Percentiles rank a stretch among this genome's conserved stretches.
These are phyloP conservation scores for Linnaemya vulpina DNA, from an alignment of 2,888 invertebrate genomes.

Conservation along the genomic window DNA sequence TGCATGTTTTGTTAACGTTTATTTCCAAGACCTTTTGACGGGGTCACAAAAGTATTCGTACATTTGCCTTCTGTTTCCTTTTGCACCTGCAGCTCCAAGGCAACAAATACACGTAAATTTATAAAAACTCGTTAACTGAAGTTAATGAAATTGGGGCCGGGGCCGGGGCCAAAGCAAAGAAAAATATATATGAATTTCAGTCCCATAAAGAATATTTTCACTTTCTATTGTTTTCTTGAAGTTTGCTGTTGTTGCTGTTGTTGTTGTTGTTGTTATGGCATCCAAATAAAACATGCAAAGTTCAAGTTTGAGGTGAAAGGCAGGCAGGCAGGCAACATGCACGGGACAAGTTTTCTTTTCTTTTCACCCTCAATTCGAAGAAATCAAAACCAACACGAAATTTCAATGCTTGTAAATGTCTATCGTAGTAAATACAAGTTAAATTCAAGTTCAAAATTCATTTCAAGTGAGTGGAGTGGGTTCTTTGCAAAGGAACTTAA, in stretches of 20 bases:
- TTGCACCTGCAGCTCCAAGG: not conserved
- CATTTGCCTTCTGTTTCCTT: not conserved
- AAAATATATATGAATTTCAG: constrained; percentile 4
- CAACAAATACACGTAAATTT: not conserved
- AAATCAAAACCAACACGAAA: constrained; percentile 52
- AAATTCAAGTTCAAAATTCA: constrained; percentile 35
- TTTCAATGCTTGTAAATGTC: not conserved
- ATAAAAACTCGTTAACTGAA: constrained; percentile 34
- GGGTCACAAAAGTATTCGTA: constrained; percentile 45
- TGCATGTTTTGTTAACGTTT: constrained; percentile 58
- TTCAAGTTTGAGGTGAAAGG: constrained; percentile 57
- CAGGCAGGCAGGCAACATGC: not conserved
- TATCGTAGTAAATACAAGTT: constrained; percentile 25
- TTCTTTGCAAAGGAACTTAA: not conserved
- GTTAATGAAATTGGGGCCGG: constrained; percentile 31
- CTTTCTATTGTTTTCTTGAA: not conserved
- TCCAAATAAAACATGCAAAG: constrained; percentile 48
- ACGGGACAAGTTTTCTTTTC: too few relatives aligned
- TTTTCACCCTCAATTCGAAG: not conserved
- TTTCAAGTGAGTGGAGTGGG: not conserved
- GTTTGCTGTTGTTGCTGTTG: too few relatives aligned
- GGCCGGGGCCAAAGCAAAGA: not conserved
- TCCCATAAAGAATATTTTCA: constrained; percentile 10
- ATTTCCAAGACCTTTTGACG: constrained; percentile 61
- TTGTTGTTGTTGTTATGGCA: not conserved